These are phyloP conservation scores for Leptinotarsa undecemlineata DNA, from an alignment of 1,140 invertebrate species.

Conservation along the genomic window DNA sequence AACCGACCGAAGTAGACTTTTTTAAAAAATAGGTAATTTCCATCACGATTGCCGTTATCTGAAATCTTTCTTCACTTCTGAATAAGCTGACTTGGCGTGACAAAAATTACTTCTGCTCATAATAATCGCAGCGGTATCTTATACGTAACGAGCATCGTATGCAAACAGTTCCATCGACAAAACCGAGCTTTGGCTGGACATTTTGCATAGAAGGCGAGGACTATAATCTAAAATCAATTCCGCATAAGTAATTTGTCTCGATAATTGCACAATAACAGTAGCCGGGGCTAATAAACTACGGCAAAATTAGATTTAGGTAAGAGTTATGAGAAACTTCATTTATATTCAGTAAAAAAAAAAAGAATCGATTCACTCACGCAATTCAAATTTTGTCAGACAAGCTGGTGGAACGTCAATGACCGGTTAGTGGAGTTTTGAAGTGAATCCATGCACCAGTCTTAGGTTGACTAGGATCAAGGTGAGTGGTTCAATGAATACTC, in stretches of 20 bases:
- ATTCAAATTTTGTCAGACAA: not conserved
- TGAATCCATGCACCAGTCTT: too few relatives aligned
- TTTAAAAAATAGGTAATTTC: too few relatives aligned
- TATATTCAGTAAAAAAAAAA: not conserved
- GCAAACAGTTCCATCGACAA: not conserved
- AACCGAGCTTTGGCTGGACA: not conserved
- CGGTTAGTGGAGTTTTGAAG: too few relatives aligned
- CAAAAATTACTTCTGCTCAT: not conserved
- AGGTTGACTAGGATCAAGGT: too few relatives aligned
- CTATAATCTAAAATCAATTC: slow-evolving; percentile 32
- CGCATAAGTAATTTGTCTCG: slow-evolving; percentile 28
- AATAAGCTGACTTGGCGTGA: not conserved
- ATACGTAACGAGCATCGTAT: not conserved
- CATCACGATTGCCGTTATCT: too few relatives aligned
- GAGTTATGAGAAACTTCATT: not conserved
- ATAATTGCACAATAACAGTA: slow-evolving; percentile 23
- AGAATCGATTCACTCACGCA: not conserved
- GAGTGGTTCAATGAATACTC: too few relatives aligned
- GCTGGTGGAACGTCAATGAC: too few relatives aligned
- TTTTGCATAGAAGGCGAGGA: slow-evolving; percentile 5
- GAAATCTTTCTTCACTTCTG: too few relatives aligned
- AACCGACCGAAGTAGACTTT: too few relatives aligned
- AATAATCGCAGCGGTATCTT: not conserved
- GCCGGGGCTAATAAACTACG: slow-evolving; percentile 16
- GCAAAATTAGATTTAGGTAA: slow-evolving; percentile 14